Percentiles rank a stretch among this genome's conserved stretches.
phyloP scores from a whole-genome alignment of 2,113 vertebrate species.

The Genyomyrus donnyi region DNA sequence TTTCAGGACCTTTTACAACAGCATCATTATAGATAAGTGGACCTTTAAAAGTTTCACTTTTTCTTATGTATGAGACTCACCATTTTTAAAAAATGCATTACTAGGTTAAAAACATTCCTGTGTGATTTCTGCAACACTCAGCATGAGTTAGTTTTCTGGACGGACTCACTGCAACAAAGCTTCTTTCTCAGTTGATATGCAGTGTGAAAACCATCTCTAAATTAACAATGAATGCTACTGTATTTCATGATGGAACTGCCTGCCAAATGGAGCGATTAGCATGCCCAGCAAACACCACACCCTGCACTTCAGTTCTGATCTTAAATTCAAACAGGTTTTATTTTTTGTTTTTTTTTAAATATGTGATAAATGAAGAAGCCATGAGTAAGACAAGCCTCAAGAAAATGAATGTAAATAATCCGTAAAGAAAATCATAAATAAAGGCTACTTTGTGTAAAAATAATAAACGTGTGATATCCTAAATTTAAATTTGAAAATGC shows the following conservation, averaged over 20 bases:
- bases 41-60: neutral
- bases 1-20: neutral
- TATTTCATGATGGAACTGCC: neutral
- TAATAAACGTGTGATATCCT: neutral
- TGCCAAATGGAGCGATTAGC: conserved; percentile 3
- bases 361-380: neutral
- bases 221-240: conserved; percentile 2
- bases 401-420: neutral
- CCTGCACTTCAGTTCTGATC: neutral
- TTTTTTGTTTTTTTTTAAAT: neutral
- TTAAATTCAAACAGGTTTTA: neutral
- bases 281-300: neutral
- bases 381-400: neutral
- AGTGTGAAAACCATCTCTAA: conserved; percentile 3
- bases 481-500: neutral
- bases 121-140: conserved; percentile 2
- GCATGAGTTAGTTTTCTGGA: neutral
- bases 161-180: neutral
- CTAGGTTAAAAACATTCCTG: neutral
- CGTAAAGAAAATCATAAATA: conserved; percentile 17
- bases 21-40: neutral
- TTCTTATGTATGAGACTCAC: neutral
- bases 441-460: conserved; percentile 22
- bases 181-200: neutral
- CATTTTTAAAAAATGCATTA: neutral